Evolutionary conservation across 2,888 invertebrate species (phyloP).

Genomic region (Flexamia atlantica): DNA sequence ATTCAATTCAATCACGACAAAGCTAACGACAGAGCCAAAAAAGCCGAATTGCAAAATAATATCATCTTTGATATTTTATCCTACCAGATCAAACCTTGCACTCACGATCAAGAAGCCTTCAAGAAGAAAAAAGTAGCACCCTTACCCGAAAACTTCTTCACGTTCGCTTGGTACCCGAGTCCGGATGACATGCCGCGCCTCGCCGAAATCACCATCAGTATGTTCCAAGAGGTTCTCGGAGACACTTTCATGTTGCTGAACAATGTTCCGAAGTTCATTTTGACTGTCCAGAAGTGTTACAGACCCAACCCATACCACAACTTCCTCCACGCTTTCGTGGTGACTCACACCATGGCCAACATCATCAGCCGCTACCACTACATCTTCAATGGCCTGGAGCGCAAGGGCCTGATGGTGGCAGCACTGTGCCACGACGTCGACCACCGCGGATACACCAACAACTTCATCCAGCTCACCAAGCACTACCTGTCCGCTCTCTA

Average conservation of each 20-base stretch:
- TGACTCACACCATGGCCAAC: slow-evolving; percentile 80
- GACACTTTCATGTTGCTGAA: slow-evolving; percentile 63
- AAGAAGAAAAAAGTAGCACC: not conserved
- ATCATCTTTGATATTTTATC: slow-evolving; percentile 31
- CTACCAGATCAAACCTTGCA: slow-evolving; percentile 57
- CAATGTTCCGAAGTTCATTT: slow-evolving; percentile 73
- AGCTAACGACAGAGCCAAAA: not conserved
- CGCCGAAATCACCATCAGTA: slow-evolving; percentile 37
- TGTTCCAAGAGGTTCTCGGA: slow-evolving; percentile 61
- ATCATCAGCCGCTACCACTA: slow-evolving; percentile 77
- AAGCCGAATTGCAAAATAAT: not conserved
- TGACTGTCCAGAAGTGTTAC: slow-evolving; percentile 77
- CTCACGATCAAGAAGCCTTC: slow-evolving; percentile 48
- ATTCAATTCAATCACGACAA: slow-evolving; percentile 8
- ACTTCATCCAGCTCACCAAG: slow-evolving; percentile 78
- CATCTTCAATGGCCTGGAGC: slow-evolving; percentile 76
- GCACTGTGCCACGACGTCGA: slow-evolving; percentile 81
- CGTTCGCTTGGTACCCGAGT: slow-evolving; percentile 52
- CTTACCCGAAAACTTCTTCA: slow-evolving; percentile 35
- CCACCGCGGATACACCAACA: slow-evolving; percentile 81
- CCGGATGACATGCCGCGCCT: slow-evolving; percentile 25
- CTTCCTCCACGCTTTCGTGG: slow-evolving; percentile 81
- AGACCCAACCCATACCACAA: slow-evolving; percentile 80
- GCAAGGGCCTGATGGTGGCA: slow-evolving; percentile 77
- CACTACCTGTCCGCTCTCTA: slow-evolving; percentile 79